Base-by-base conservation (phyloP, 2,113 vertebrate species). In the Paramormyrops kingsleyae region DNA sequence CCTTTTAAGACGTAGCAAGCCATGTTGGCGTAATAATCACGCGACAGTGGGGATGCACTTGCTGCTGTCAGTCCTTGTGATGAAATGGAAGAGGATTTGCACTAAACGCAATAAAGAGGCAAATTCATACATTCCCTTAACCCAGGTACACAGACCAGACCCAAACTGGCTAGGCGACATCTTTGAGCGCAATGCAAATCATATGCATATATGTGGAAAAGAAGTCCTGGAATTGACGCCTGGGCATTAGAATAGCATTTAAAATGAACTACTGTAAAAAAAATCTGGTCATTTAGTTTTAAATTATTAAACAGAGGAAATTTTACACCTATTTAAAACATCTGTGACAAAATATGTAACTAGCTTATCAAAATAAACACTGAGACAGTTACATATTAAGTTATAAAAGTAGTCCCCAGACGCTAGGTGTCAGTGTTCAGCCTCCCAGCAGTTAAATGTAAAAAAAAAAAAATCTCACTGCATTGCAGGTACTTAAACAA, bases 401-500 rank as follows among this genome's bases (percentile, higher is more conserved):
- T 19, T 42, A 70, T 47, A 24, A 21, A 49, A 31, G 42, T n/a
- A 35, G 17, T 88, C 70, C 17, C 42, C 17, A 27, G 47, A 47
- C 90, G 62, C 87, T 90, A 90, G 90, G 59, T 90, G 90, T 88
- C 90, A 90, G 86, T 90, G 87, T 88, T 88, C 35, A 59, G 86
- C 87, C 87, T 88, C 70, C 24, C 87, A 53, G 70, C 35, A 19
- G 49, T 44, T 13, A 50, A 9, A 49, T 44, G 3, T 91, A 50
- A 84, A 89, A 88, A 27, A 49, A 84, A 89, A 88, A 87, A n/a
- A 87, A 91, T 89, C 74, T 91, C 89, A 90, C 90, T 89, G 83
- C 70, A 91, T 89, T 92, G 88, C 91, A 91, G 88, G 89, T 89
- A 52, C 89, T 90, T 83, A 86, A 89, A 84, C 84, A 59, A 90